Base-by-base conservation (phyloP, 2,888 invertebrate genomes). In the Chrysina gloriosa region DNA sequence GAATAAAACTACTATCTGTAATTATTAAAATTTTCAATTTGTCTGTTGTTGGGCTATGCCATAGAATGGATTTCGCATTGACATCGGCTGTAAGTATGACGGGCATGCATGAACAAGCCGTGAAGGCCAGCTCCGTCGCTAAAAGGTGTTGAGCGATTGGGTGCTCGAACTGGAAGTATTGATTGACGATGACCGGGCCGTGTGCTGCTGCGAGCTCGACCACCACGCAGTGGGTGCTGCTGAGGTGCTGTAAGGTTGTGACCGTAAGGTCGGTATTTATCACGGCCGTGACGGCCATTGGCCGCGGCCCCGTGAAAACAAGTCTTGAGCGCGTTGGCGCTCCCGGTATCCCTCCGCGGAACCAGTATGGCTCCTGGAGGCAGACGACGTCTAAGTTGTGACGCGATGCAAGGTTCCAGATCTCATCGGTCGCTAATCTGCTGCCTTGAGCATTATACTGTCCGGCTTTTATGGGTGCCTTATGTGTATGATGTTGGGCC, bases 61-160 rank as follows among this genome's bases (percentile, higher is more conserved):
- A 69, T 2, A 67, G 1, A 0, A n/a, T n/a, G 1, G 67, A 69
- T 16, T 67, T 69, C 0, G 69, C 69, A 14, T 69, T 69, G 0
- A 19, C 50, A 29, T 69, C 69, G 0, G 64, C 64, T 47, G 34
- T 25, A 2, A 70, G 5, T 3, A 67, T n/a, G 4, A 48, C 61
- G 0, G 58, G 58, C 0, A 23, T 2, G 0, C 5, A 7, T 19
- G 6, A 4, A 16, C 16, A 34, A 2, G 27, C 45, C 9, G 2
- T n/a, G n/a, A 67, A 7, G 0, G 27, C 14, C 1, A 11, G 9
- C 11, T 21, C 9, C 9, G 63, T 31, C 7, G 39, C 29, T 1
- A 16, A 6, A 1, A 64, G 1, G 25, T 68, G 54, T 1, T 6
- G 6, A 1, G 21, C 23, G 1, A 42, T 14, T 2, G 66, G 42